Evolutionary conservation across 2,888 invertebrate species (phyloP).

Genomic region (Pelosia muscerda): DNA sequence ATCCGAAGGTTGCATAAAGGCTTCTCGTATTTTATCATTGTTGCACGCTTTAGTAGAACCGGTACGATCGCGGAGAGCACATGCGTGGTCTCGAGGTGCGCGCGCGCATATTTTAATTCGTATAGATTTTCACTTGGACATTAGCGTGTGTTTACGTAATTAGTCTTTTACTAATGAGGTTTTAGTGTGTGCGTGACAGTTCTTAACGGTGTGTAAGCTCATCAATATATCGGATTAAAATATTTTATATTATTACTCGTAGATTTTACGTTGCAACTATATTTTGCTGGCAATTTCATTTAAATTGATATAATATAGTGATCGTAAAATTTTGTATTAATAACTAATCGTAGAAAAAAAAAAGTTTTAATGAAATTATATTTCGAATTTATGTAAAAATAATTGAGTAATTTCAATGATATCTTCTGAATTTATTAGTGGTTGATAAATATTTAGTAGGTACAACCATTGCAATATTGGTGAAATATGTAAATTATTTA

Average conservation of each 20-base stretch:
- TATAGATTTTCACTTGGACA: conserved; percentile 44
- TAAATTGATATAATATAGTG: not conserved
- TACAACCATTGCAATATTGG: conserved; percentile 17
- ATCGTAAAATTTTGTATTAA: conserved; percentile 11
- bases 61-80: conserved; percentile 72
- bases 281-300: conserved; percentile 23
- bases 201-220: conserved; percentile 43
- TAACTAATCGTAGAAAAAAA: no score
- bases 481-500: conserved; percentile 11
- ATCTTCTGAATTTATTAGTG: conserved; percentile 3
- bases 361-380: no score
- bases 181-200: conserved; percentile 51
- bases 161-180: conserved; percentile 52
- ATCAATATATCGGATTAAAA: not conserved
- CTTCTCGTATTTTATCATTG: conserved; percentile 72
- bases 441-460: conserved; percentile 1
- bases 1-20: conserved; percentile 83
- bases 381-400: not conserved
- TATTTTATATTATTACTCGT: conserved; percentile 15
- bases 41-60: conserved; percentile 74
- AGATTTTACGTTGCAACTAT: conserved; percentile 12
- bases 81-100: conserved; percentile 65
- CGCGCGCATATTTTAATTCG: conserved; percentile 53
- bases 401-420: not conserved
- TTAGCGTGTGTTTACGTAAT: conserved; percentile 26